Evolutionary conservation across 2,888 invertebrate genomes (phyloP).

Genomic region (Dasypogon diadema): DNA sequence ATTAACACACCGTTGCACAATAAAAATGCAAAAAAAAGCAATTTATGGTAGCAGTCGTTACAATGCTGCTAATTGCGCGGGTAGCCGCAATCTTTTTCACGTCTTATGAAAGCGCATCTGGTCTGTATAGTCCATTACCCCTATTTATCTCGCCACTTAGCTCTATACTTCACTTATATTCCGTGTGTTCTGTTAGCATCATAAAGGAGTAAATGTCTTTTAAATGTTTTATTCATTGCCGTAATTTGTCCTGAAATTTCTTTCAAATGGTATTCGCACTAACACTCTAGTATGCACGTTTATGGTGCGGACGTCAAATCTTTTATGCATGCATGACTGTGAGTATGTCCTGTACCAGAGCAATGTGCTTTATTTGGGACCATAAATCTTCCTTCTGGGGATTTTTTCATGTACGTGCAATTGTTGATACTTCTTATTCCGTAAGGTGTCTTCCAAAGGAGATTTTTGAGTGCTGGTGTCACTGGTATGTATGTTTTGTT

Average conservation of each 20-base stretch:
- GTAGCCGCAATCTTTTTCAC: conserved; percentile 48
- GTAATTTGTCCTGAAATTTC: conserved; percentile 55
- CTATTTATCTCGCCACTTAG: conserved; percentile 44
- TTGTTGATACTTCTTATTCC: conserved; percentile 45
- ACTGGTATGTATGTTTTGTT: conserved; percentile 4
- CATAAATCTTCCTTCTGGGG: conserved; percentile 51
- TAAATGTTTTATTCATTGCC: conserved; percentile 57
- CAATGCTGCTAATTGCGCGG: conserved; percentile 35
- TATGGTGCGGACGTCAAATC: conserved; percentile 52
- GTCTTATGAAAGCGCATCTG: conserved; percentile 46
- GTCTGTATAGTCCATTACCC: conserved; percentile 45
- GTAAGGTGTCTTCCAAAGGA: conserved; percentile 40
- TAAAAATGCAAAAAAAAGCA: conserved; percentile 3
- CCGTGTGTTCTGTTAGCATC: conserved; percentile 48
- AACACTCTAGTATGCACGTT: conserved; percentile 51
- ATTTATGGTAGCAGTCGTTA: background rate
- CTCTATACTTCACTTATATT: background rate
- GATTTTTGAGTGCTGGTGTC: background rate
- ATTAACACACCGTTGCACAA: conserved; percentile 33
- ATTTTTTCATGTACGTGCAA: conserved; percentile 45
- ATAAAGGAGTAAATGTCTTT: conserved; percentile 56
- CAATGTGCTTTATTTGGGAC: conserved; percentile 45
- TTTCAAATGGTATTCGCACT: conserved; percentile 49
- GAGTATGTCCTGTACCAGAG: background rate
- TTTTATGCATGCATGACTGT: conserved; percentile 52